A percentile compares a stretch with the other conserved stretches of the same genome.
These are phyloP conservation scores for Dastarcus helophoroides DNA, from an alignment of 2,888 invertebrate genomes.

Conservation along the genomic window DNA sequence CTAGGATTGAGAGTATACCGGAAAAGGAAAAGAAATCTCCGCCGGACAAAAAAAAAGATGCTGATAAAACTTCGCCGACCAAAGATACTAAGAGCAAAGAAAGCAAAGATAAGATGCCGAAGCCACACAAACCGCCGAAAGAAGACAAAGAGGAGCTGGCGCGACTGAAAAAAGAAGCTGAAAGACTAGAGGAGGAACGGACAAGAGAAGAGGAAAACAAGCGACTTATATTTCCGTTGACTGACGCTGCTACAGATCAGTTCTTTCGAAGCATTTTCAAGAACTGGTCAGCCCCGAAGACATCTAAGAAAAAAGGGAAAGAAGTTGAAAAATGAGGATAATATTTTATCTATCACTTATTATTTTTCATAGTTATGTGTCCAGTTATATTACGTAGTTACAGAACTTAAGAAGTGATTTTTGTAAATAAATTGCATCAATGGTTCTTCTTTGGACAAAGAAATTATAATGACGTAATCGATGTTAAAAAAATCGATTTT, in stretches of 20 bases:
- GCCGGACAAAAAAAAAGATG: conserved; percentile 9
- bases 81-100: conserved; percentile 17
- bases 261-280: conserved; percentile 30
- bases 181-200: conserved; percentile 20
- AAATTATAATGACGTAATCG: no score
- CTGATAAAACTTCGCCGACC: conserved; percentile 17
- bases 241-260: conserved; percentile 28
- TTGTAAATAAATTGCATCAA: no score
- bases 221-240: conserved; percentile 31
- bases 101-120: conserved; percentile 13
- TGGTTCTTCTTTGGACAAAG: no score
- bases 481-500: no score
- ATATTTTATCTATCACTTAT: no score
- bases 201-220: conserved; percentile 25
- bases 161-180: conserved; percentile 22
- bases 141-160: conserved; percentile 25
- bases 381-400: no score
- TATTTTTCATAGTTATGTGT: no score
- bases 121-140: conserved; percentile 18
- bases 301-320: background rate
- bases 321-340: conserved; percentile 4
- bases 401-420: no score
- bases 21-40: conserved; percentile 9
- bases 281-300: conserved; percentile 23
- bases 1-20: conserved; percentile 10